phyloP scores from a whole-genome alignment of 2,797 vertebrate genomes.

The Acanthopagrus latus region DNA sequence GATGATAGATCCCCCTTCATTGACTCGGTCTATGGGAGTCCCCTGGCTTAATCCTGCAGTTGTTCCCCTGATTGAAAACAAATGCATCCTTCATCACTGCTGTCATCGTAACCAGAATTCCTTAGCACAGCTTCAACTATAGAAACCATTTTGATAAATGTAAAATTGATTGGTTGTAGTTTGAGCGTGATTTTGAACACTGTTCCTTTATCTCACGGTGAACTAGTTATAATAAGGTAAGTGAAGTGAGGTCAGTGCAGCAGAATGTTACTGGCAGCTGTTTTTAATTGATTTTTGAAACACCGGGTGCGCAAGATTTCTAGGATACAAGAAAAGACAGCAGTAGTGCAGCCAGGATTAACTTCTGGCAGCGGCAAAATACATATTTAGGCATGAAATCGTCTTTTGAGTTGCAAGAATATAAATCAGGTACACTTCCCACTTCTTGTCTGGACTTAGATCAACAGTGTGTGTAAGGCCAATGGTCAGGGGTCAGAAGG shows the following conservation, averaged over 20 bases:
- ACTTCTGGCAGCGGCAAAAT: conserved; percentile 23
- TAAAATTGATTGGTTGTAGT: conserved; percentile 3
- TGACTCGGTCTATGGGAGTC: conserved; percentile 28
- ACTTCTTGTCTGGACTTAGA: conserved; percentile 26
- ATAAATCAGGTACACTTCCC: conserved; percentile 26
- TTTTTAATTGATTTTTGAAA: conserved; percentile 28
- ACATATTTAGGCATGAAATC: conserved; percentile 23
- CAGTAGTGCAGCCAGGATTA: conserved; percentile 10
- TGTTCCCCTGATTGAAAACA: conserved; percentile 75
- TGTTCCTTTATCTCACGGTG: conserved; percentile 8
- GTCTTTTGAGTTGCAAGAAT: conserved; percentile 13
- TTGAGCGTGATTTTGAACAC: not conserved
- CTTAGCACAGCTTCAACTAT: conserved; percentile 26
- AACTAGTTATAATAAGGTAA: conserved; percentile 19
- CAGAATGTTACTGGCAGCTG: conserved; percentile 20
- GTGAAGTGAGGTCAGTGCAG: not conserved
- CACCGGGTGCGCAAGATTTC: not conserved
- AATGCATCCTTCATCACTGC: conserved; percentile 61
- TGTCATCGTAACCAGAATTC: conserved; percentile 50
- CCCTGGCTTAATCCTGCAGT: conserved; percentile 74
- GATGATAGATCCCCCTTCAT: conserved; percentile 46
- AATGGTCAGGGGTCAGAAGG: conserved; percentile 56
- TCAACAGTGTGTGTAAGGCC: conserved; percentile 38
- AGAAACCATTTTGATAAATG: conserved; percentile 6
- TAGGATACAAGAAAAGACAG: conserved; percentile 21